Conservation (phyloP, 2,888 invertebrate species). For the Ditula angustiorana region DNA sequence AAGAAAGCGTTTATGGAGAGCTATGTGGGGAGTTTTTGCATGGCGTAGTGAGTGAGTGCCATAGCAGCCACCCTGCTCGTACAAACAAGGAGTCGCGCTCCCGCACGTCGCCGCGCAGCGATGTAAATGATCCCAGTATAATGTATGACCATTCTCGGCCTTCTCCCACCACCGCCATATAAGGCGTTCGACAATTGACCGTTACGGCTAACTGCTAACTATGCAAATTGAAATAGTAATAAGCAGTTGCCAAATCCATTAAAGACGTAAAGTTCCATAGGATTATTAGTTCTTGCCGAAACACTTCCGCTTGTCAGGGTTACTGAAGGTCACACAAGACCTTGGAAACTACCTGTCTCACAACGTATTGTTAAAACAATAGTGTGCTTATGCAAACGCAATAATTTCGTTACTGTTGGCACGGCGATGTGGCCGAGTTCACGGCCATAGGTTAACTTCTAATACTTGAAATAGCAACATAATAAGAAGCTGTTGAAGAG, state of each 20-base stretch:
- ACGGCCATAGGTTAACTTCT: constrained; percentile 52
- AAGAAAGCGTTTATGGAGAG: constrained; percentile 69
- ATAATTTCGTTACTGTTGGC: constrained; percentile 51
- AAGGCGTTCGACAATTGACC: constrained; percentile 77
- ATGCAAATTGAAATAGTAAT: constrained; percentile 59
- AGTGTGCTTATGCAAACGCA: constrained; percentile 45
- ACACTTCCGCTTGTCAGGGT: constrained; percentile 41
- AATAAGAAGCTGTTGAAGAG: neutral
- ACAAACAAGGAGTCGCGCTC: constrained; percentile 77
- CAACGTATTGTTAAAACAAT: constrained; percentile 38
- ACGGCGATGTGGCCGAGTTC: constrained; percentile 55
- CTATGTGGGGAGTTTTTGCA: constrained; percentile 77
- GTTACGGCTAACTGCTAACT: constrained; percentile 76
- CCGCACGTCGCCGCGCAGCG: constrained; percentile 72
- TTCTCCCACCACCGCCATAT: constrained; percentile 71
- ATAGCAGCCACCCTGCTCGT: constrained; percentile 61
- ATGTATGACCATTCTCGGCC: constrained; percentile 80
- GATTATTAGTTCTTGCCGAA: constrained; percentile 42
- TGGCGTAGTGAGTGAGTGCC: constrained; percentile 67
- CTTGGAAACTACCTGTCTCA: constrained; percentile 38
- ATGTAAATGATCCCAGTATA: constrained; percentile 84
- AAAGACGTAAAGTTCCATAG: constrained; percentile 30
- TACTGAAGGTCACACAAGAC: constrained; percentile 35
- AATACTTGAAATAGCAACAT: neutral
- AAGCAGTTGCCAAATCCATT: constrained; percentile 45